Base-by-base conservation (phyloP, 2,888 invertebrate species). In the Patella ulyssiponensis region DNA sequence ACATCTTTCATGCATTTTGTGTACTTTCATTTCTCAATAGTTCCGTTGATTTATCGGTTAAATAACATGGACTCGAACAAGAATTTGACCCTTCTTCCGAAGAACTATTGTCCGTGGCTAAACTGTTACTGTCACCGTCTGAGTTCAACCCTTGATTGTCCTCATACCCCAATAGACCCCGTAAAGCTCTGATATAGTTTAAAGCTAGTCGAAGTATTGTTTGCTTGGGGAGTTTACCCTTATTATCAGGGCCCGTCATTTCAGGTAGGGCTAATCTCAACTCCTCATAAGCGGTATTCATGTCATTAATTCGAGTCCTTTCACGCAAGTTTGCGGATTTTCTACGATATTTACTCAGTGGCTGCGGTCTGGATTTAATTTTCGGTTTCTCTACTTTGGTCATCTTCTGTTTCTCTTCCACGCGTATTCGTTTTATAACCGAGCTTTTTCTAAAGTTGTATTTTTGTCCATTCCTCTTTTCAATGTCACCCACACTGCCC, bases 341-440 rank as follows among this genome's bases (percentile, higher is more conserved):
- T 64, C 64, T 64, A 7, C 64, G 64, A 64, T 64, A 64, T 64
- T 64, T 64, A 23, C 64, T 64, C 64, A 64, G 14, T 2, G 64
- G 64, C 23, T 64, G 64, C 14, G 64, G 12, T 23, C 23, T 23
- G 20, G 20, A 23, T 64, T 64, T 64, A 20, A 23, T 64, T 64
- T 64, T 64, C 20, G 23, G 20, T 23, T 64, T 64, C 20, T 64
- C 64, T 14, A 23, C 23, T 64, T 64, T 64, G 64, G 64, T 12
- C 64, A 12, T 11, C 23, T 64, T 64, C 23, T 64, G 64, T 23
- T 64, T 64, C 23, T 64, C 64, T 4, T 64, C 64, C 12, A 64
- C 64, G 12, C 64, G 64, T 12, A 64, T 64, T 23, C 64, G 64
- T 4, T 64, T 64, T 11, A 64, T 64, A 3, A 64, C 64, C 20